Base-by-base conservation (phyloP, 2,113 vertebrate species). In the Gymnocephalus cernua region DNA sequence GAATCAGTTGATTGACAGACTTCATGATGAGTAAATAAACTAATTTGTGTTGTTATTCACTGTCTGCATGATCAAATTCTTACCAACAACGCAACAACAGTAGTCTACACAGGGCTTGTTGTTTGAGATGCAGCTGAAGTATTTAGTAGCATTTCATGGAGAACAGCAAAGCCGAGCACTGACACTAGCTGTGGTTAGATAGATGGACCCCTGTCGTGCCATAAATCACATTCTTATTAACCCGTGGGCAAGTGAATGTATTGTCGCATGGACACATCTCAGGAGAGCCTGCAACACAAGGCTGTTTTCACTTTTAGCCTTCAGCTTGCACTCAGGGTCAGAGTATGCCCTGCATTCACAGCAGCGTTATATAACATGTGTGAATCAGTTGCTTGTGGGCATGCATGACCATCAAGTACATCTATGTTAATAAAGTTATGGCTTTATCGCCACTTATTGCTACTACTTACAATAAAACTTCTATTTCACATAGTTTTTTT, bases 161-260 rank as follows among this genome's bases (percentile, higher is more conserved):
- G 86, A 70, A 13, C 19, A 71, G 79, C 71, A 27, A 29, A 51
- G 79, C 59, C 0, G 62, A 58, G 74, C 50, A 0, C 64, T 44
- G 89, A 88, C 89, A 74, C 62, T 11, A n/a, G 71, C 76, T 23
- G 70, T 7, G 85, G 35, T 72, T 47, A 85, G 87, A 89, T 76
- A 53, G 86, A 91, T 88, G 86, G 86, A 85, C 32, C 71, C 66
- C 54, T 70, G 79, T 77, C 61, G 8, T 12, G 75, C 84, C 32
- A 86, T 91, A 89, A 93, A 91, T 93, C 87, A 91, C 25, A 61
- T 82, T 88, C 87, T 75, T 85, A 86, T 91, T 89, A 91, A 91
- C 87, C 84, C 61, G n/a, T 58, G 63, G 67, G 70, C 83, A 68
- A 83, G 85, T 75, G 87, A 90, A 86, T 85, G 81, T 85, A 82